These are phyloP conservation scores for Eurois occulta DNA, from an alignment of 2,888 invertebrate genomes.

Conservation along the genomic window DNA sequence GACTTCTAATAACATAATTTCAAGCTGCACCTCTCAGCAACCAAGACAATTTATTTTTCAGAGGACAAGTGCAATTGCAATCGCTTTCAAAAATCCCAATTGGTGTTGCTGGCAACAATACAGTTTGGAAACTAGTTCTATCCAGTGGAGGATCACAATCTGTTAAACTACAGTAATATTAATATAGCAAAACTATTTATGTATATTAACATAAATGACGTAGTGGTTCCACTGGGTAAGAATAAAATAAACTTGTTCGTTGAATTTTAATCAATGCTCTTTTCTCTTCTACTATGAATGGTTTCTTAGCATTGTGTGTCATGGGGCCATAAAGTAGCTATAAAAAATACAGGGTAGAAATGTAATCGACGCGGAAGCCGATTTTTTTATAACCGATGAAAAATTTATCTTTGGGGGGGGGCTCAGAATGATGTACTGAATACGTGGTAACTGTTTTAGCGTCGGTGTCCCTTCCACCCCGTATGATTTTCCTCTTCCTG, in stretches of 20 bases:
- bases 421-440: no score
- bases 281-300: background rate
- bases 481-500: background rate
- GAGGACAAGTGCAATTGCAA: background rate
- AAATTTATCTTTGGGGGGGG: no score
- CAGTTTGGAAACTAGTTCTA: no score
- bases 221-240: background rate
- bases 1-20: background rate
- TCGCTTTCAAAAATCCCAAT: background rate
- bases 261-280: conserved; percentile 7
- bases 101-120: background rate
- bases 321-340: background rate
- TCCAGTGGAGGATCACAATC: background rate
- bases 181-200: background rate
- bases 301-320: background rate
- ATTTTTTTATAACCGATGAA: no score
- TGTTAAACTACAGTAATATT: conserved; percentile 3
- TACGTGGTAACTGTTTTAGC: no score
- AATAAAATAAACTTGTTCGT: background rate
- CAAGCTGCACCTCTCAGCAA: background rate
- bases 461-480: no score
- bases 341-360: no score
- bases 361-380: no score
- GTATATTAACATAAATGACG: conserved; percentile 2
- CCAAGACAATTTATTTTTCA: background rate